Conservation (phyloP, 2,113 vertebrate species). For the Ascaphus truei region DNA sequence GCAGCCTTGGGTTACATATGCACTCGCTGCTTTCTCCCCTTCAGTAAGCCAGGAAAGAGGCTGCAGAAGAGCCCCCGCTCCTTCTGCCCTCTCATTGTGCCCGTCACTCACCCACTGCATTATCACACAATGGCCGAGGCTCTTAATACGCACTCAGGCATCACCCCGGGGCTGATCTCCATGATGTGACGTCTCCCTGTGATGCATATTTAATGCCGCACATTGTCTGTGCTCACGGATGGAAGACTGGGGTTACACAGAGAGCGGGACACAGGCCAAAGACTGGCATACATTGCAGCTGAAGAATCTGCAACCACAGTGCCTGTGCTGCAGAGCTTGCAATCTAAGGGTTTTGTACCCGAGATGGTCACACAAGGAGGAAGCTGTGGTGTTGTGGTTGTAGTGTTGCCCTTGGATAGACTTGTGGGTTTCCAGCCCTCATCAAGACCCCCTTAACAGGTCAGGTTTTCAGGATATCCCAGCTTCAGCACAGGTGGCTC, state of each 20-base stretch:
- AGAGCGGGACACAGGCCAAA: background rate
- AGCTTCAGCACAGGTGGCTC: no score
- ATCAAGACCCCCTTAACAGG: no score
- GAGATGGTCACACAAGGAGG: no score
- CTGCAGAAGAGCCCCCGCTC: background rate
- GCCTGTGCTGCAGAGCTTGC: no score
- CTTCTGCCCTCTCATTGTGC: background rate
- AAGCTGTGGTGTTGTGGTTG: no score
- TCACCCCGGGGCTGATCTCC: background rate
- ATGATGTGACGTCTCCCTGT: background rate
- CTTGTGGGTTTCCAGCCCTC: no score
- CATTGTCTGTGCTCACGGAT: slow-evolving; percentile 4
- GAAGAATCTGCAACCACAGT: background rate
- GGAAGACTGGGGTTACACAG: background rate
- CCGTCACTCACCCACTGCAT: background rate
- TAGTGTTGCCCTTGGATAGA: no score
- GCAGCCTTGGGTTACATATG: background rate
- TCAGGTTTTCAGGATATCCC: no score
- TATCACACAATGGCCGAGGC: slow-evolving; percentile 6
- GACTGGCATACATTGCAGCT: background rate
- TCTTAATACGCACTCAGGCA: background rate
- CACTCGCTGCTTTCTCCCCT: background rate
- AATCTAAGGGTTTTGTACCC: no score
- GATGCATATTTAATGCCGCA: slow-evolving; percentile 24
- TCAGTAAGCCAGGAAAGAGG: background rate